Conservation (phyloP, 53 echinoderm and acorn worm genomes). For the Hippasteria phrygiana region DNA sequence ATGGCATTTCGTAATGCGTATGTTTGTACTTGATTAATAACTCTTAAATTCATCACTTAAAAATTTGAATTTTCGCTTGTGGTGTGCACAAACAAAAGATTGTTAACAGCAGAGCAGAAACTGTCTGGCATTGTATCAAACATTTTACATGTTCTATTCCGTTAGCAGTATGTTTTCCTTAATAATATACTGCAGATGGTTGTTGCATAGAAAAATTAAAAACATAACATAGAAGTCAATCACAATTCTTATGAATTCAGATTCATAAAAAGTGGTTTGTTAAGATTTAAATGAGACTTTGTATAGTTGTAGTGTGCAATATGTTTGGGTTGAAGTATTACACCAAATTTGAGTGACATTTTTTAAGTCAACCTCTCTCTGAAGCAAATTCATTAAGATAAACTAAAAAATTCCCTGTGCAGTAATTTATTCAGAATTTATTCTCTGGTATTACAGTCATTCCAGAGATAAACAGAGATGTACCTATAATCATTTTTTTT, state of each 20-base stretch:
- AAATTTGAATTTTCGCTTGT: background rate
- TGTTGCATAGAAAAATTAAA: background rate
- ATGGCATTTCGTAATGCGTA: background rate
- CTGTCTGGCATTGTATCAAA: background rate
- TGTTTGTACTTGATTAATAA: background rate
- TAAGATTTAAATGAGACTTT: background rate
- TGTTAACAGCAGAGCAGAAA: background rate
- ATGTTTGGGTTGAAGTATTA: background rate
- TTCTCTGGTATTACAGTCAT: slow-evolving; percentile 20
- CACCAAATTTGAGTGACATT: background rate
- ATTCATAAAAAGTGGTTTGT: background rate
- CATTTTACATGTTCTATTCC: background rate
- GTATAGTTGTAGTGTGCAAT: slow-evolving; percentile 13
- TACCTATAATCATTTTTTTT: slow-evolving; percentile 40
- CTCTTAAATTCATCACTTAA: background rate
- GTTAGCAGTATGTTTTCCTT: background rate
- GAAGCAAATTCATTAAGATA: background rate
- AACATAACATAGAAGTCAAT: background rate
- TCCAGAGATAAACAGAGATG: slow-evolving; percentile 34
- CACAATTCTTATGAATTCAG: background rate
- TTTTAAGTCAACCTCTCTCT: background rate
- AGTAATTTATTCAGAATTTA: background rate
- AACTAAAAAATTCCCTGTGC: background rate
- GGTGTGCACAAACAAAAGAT: background rate
- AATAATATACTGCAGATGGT: background rate